Evolutionary conservation across 2,113 vertebrate genomes (phyloP).

Genomic region (Tretioscincus oriximinensis): DNA sequence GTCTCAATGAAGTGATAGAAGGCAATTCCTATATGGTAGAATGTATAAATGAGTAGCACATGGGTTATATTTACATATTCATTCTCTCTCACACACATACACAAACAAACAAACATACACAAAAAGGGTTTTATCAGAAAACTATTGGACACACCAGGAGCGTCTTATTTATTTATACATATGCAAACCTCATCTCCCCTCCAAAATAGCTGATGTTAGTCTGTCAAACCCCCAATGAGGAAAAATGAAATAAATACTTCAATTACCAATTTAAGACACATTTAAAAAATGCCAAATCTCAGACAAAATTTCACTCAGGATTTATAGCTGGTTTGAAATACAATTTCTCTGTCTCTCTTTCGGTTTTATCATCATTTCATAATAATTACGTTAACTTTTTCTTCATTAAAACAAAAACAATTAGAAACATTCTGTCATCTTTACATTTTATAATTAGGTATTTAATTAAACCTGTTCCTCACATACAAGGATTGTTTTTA

Average conservation of each 20-base stretch:
- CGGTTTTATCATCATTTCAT: conserved; percentile 21
- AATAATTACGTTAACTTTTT: conserved; percentile 48
- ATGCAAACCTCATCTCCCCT: too few species aligned
- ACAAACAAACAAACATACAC: background rate
- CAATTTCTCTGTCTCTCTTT: conserved; percentile 44
- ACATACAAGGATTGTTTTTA: conserved; percentile 59
- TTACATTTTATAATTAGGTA: conserved; percentile 43
- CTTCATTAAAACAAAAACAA: conserved; percentile 39
- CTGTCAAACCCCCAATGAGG: too few species aligned
- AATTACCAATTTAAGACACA: conserved; percentile 14
- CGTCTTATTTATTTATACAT: too few species aligned
- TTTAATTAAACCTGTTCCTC: conserved; percentile 46
- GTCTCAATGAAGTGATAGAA: background rate
- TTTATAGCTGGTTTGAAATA: conserved; percentile 28
- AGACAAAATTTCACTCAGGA: conserved; percentile 23
- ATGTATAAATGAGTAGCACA: background rate
- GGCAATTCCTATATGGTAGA: background rate
- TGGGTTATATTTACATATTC: background rate
- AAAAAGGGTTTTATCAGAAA: background rate
- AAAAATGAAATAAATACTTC: background rate
- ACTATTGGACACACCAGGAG: too few species aligned
- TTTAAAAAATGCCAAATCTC: background rate
- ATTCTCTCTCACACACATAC: background rate
- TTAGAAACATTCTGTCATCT: conserved; percentile 13
- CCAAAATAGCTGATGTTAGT: too few species aligned